A percentile compares a stretch with the other conserved stretches of the same genome.
Evolutionary conservation across 2,888 invertebrate species (phyloP).

Genomic region (Microchrysa polita): DNA sequence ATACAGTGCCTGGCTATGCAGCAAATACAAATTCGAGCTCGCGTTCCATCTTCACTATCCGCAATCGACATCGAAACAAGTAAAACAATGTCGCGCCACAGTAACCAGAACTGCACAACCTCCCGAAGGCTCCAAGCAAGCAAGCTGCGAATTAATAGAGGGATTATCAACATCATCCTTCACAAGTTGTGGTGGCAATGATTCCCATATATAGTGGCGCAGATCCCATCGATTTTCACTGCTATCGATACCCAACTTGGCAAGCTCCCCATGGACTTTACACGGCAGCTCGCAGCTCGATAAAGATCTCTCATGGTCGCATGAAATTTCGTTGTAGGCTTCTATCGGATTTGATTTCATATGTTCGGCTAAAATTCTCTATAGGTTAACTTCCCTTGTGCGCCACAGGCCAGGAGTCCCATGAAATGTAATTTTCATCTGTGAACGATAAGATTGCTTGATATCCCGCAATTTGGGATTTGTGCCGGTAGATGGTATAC

Average conservation of each 20-base stretch:
- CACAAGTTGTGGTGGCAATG: not conserved
- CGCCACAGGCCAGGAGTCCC: not conserved
- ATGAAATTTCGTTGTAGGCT: constrained; percentile 17
- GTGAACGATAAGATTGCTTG: not conserved
- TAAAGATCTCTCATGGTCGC: constrained; percentile 30
- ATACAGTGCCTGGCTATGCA: constrained; percentile 45
- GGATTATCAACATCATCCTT: not conserved
- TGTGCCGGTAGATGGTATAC: constrained; percentile 3
- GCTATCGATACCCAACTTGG: not conserved
- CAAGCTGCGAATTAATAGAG: constrained; percentile 8
- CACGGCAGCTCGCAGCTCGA: not conserved
- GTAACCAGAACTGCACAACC: not conserved
- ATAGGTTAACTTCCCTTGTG: not conserved
- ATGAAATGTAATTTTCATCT: not conserved
- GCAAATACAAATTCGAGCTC: constrained; percentile 12
- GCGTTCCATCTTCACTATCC: constrained; percentile 8
- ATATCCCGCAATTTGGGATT: not conserved
- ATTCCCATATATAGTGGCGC: not conserved
- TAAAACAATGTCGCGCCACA: constrained; percentile 2
- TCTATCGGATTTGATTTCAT: constrained; percentile 20
- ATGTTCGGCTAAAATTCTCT: not conserved
- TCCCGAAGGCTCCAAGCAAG: not conserved
- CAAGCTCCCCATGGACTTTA: not conserved
- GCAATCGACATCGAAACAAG: constrained; percentile 6
- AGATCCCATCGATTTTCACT: not conserved